Conservation (phyloP, 1,140 invertebrate species). For the Euura saliciscinereae region DNA sequence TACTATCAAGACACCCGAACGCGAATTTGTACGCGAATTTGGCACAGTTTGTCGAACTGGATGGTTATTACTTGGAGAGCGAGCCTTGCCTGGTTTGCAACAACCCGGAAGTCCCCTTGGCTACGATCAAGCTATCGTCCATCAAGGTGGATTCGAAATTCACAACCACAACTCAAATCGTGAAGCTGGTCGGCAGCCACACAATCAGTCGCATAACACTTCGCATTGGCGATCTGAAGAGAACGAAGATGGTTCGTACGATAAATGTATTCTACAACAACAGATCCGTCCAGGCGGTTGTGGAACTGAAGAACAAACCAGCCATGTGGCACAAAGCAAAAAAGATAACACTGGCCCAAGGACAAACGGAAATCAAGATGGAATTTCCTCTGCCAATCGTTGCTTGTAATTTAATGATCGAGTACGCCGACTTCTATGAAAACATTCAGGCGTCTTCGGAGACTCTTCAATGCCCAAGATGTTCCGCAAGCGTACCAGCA, state of each 20-base stretch:
- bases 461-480: constrained; percentile 94
- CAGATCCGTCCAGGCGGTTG: constrained; percentile 92
- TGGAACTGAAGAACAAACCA: constrained; percentile 95
- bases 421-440: constrained; percentile 98
- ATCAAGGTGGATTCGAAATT: constrained; percentile 97
- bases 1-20: constrained; percentile 91
- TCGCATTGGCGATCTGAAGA: constrained; percentile 92
- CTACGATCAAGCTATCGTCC: constrained; percentile 89
- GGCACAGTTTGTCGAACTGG: constrained; percentile 90
- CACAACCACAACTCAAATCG: constrained; percentile 96
- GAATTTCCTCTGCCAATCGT: constrained; percentile 96
- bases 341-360: constrained; percentile 84
- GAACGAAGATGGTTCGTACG: constrained; percentile 96
- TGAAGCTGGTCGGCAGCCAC: constrained; percentile 93
- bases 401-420: constrained; percentile 98
- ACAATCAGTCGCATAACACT: constrained; percentile 94
- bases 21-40: constrained; percentile 91
- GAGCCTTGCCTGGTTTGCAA: constrained; percentile 97
- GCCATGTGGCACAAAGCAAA: constrained; percentile 97
- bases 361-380: constrained; percentile 95
- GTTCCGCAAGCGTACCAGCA: constrained; percentile 93
- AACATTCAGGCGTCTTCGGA: constrained; percentile 79
- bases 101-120: constrained; percentile 93
- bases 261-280: constrained; percentile 98
- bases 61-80: constrained; percentile 95